Percentiles rank a stretch among this genome's conserved stretches.
Evolutionary conservation across 2,797 vertebrate genomes (phyloP).

Genomic region (Fundulus diaphanus): DNA sequence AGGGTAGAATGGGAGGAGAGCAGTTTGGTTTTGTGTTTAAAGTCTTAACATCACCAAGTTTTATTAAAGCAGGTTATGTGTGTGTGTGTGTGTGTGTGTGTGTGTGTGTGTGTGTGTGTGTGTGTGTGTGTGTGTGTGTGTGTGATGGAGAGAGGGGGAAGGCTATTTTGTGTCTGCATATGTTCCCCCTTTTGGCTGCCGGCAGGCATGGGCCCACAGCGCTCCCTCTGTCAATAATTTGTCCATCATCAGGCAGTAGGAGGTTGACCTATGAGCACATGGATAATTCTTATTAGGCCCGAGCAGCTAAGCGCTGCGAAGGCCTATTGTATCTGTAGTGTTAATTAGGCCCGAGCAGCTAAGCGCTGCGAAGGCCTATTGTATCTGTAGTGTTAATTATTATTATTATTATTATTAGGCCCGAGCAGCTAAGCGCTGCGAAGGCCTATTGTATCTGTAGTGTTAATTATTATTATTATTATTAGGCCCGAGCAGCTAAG

Average conservation of each 20-base stretch:
- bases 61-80: constrained; percentile 59
- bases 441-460: no score
- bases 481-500: no score
- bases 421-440: no score
- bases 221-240: constrained; percentile 70
- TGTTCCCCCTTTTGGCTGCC: constrained; percentile 60
- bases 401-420: no score
- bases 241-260: constrained; percentile 73
- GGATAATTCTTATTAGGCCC: constrained; percentile 38
- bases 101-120: constrained; percentile 1
- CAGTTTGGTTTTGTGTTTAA: constrained; percentile 59
- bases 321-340: no score
- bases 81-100: neutral
- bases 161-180: constrained; percentile 48
- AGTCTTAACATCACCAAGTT: constrained; percentile 69
- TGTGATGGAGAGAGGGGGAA: neutral
- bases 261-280: constrained; percentile 73
- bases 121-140: neutral
- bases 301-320: no score
- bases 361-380: no score
- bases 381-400: no score
- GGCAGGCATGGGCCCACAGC: constrained; percentile 54
- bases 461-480: no score
- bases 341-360: no score
- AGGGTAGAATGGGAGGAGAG: constrained; percentile 46